Base-by-base conservation (phyloP, 2,113 vertebrate species). In the Oxyura jamaicensis region DNA sequence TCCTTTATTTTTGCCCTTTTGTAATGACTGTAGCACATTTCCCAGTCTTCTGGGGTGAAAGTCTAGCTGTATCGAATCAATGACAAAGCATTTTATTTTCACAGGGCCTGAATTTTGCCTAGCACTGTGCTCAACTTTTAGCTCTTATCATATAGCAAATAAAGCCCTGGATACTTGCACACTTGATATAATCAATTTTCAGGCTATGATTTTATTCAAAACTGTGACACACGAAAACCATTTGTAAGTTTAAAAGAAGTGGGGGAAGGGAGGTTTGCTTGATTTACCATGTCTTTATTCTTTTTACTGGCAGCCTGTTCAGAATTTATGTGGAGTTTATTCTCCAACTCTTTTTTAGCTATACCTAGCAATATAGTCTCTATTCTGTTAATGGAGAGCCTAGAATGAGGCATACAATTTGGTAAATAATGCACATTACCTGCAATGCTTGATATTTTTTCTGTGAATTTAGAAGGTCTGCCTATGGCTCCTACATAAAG, bases 41-140 rank as follows among this genome's bases (percentile, higher is more conserved):
- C 58, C 80, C 22, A 12, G 3, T 81, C 33, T 90, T 89, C 71
- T 82, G 58, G 44, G 20, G 25, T 81, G 35, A 72, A 84, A 89
- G 26, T 60, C 66, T 82, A 81, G 15, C 86, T 93, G 31, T 91
- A 69, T 74, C 12, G 0, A 91, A 92, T 90, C 82, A 83, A 85
- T 74, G 81, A 80, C 39, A 86, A 90, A 94, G 59, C 44, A 86
- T 89, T 95, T 91, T 79, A 79, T 89, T 85, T 89, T 91, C 59
- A 85, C 78, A 50, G 74, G 62, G 44, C 26, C 91, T 87, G 48
- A 60, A 79, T 93, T 92, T 93, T 91, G 81, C 74, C 58, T 87
- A 52, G 13, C 35, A 35, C 28, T 90, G n/a, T 67, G 31, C 33
- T 83, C 31, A n/a, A 15, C 41, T 75, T 88, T 90, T 36, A 42